Evolutionary conservation across 1,140 invertebrate species (phyloP).

Genomic region (Onthophagus taurus): DNA sequence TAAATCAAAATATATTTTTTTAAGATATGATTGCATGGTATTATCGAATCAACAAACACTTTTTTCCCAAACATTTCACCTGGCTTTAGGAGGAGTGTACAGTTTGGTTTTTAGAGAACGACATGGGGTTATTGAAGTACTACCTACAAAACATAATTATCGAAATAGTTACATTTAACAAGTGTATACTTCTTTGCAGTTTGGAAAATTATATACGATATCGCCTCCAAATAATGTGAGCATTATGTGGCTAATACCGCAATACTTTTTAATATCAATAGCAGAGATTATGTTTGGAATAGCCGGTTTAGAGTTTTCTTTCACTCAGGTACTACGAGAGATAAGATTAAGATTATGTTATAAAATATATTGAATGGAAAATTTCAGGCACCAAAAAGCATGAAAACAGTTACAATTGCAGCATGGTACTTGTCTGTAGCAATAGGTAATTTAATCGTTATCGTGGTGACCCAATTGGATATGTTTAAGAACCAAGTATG

Average conservation of each 20-base stretch:
- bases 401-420: conserved; percentile 75
- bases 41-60: conserved; percentile 17
- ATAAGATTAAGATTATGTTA: not conserved
- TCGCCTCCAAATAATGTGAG: conserved; percentile 61
- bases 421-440: conserved; percentile 70
- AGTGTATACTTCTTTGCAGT: conserved; percentile 21
- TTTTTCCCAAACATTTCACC: conserved; percentile 19
- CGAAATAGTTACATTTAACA: not conserved
- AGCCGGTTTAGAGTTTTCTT: conserved; percentile 66
- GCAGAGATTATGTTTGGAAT: conserved; percentile 64
- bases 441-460: conserved; percentile 71
- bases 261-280: conserved; percentile 77
- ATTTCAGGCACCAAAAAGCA: conserved; percentile 33
- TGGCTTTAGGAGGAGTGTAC: conserved; percentile 33
- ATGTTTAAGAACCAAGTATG: conserved; percentile 56
- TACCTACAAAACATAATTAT: not conserved
- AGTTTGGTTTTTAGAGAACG: conserved; percentile 29
- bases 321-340: conserved; percentile 37
- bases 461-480: conserved; percentile 61
- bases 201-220: conserved; percentile 37
- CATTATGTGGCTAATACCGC: conserved; percentile 78
- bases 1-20: too few species aligned
- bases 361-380: not conserved
- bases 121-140: conserved; percentile 24
- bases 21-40: conserved; percentile 28